Conservation (phyloP, 2,113 vertebrate species). For the Semicossyphus pulcher region DNA sequence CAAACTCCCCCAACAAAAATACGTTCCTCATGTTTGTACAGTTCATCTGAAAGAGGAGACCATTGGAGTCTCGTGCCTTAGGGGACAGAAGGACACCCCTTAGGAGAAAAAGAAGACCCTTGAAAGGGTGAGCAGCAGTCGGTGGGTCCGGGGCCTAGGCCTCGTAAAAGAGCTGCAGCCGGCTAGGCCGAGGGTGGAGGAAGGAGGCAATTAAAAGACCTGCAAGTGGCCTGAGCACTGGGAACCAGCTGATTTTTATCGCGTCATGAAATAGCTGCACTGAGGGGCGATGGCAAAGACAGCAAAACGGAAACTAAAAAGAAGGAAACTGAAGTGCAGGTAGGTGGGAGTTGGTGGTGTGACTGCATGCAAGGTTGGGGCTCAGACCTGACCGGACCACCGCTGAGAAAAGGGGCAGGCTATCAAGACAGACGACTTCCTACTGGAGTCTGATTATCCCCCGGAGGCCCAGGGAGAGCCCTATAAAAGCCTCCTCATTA, state of each 20-base stretch:
- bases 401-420: slow-evolving; percentile 88
- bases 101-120: slow-evolving; percentile 63
- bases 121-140: slow-evolving; percentile 62
- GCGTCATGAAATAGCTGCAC: slow-evolving; percentile 89
- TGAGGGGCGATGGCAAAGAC: slow-evolving; percentile 82
- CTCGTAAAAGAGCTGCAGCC: slow-evolving; percentile 86
- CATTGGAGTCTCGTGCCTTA: slow-evolving; percentile 28
- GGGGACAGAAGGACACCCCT: slow-evolving; percentile 50
- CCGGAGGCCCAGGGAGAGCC: slow-evolving; percentile 71
- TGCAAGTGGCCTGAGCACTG: slow-evolving; percentile 85
- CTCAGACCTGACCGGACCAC: slow-evolving; percentile 86
- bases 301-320: slow-evolving; percentile 11
- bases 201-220: slow-evolving; percentile 94
- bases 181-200: slow-evolving; percentile 79
- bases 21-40: neutral
- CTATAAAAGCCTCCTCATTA: slow-evolving; percentile 84
- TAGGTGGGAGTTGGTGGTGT: slow-evolving; percentile 16
- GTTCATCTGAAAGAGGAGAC: slow-evolving; percentile 38
- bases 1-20: neutral
- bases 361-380: slow-evolving; percentile 12
- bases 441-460: slow-evolving; percentile 87
- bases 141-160: slow-evolving; percentile 71
- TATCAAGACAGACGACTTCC: slow-evolving; percentile 97
- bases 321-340: slow-evolving; percentile 10
- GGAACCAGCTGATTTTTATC: slow-evolving; percentile 91